phyloP scores from a whole-genome alignment of 2,888 invertebrate species.

The Cephus rjabovi region DNA sequence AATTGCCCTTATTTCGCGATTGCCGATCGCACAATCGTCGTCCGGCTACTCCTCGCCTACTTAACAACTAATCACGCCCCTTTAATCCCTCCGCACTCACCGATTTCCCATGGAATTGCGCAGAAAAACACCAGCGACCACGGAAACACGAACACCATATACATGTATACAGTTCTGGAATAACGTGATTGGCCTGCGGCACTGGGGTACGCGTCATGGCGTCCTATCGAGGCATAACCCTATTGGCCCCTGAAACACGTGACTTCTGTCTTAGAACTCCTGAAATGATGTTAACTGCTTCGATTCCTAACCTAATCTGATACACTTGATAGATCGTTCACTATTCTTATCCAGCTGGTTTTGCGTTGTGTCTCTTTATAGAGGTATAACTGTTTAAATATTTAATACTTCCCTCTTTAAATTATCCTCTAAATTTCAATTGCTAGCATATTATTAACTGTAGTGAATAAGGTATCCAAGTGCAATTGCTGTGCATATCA shows the following conservation, averaged over 20 bases:
- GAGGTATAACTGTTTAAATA: background rate
- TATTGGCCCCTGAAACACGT: slow-evolving; percentile 53
- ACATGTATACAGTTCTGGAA: slow-evolving; percentile 55
- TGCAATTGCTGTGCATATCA: background rate
- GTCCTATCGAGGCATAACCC: slow-evolving; percentile 30
- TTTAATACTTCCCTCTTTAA: background rate
- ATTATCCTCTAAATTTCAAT: background rate
- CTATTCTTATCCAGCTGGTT: background rate
- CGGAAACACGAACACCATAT: slow-evolving; percentile 56
- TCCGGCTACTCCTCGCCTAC: slow-evolving; percentile 28
- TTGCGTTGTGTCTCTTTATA: background rate
- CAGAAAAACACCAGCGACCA: slow-evolving; percentile 44
- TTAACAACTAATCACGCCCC: slow-evolving; percentile 27
- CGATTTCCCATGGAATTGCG: slow-evolving; percentile 41
- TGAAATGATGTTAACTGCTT: slow-evolving; percentile 35
- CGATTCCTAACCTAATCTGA: slow-evolving; percentile 34
- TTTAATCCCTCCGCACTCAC: slow-evolving; percentile 42
- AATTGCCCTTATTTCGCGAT: slow-evolving; percentile 38
- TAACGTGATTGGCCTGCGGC: slow-evolving; percentile 51
- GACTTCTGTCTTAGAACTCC: slow-evolving; percentile 33
- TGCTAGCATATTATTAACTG: background rate
- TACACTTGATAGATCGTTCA: slow-evolving; percentile 8
- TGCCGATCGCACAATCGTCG: slow-evolving; percentile 9
- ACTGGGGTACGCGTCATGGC: slow-evolving; percentile 56
- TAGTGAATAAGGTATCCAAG: background rate